A percentile compares a stretch with the other conserved stretches of the same genome.
phyloP scores from a whole-genome alignment of 37 sponge, comb jelly and placozoan species.

The Ephydatia muelleri region DNA sequence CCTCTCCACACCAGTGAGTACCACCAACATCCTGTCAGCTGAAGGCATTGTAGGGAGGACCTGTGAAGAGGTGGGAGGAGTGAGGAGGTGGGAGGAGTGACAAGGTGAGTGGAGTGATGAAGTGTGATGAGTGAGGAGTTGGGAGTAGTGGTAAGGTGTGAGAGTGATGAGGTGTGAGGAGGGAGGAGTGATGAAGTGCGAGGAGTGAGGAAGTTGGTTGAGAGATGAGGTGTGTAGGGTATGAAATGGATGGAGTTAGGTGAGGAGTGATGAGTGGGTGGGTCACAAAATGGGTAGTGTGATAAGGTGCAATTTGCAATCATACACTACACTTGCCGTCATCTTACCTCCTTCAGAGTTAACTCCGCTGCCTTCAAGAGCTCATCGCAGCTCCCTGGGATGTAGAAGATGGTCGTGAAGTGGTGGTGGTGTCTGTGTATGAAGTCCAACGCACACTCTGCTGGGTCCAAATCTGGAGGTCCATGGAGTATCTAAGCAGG shows the following conservation, averaged over 20 bases:
- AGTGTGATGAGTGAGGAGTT: too few species aligned
- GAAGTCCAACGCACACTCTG: conserved; percentile 48
- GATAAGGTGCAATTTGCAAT: neutral
- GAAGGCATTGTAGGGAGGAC: neutral
- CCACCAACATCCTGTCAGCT: neutral
- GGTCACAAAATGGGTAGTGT: neutral
- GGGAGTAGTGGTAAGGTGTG: too few species aligned
- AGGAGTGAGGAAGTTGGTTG: too few species aligned
- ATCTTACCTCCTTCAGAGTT: conserved; percentile 18
- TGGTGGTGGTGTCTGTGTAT: conserved; percentile 19
- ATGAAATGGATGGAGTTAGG: too few species aligned
- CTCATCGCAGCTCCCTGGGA: conserved; percentile 14
- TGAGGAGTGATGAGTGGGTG: neutral
- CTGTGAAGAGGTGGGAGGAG: neutral
- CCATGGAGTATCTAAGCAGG: conserved; percentile 42
- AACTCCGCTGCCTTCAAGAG: conserved; percentile 31
- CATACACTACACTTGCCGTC: neutral
- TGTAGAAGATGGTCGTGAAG: conserved; percentile 47
- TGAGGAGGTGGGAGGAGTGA: neutral
- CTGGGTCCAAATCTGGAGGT: conserved; percentile 20
- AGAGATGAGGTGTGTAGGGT: too few species aligned
- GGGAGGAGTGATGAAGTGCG: too few species aligned
- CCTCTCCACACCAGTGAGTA: conserved; percentile 2
- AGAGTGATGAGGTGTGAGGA: too few species aligned
- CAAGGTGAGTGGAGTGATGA: too few species aligned